These are phyloP conservation scores for Spinibarbus caldwelli DNA, from an alignment of 2,797 vertebrate genomes.

Conservation along the genomic window DNA sequence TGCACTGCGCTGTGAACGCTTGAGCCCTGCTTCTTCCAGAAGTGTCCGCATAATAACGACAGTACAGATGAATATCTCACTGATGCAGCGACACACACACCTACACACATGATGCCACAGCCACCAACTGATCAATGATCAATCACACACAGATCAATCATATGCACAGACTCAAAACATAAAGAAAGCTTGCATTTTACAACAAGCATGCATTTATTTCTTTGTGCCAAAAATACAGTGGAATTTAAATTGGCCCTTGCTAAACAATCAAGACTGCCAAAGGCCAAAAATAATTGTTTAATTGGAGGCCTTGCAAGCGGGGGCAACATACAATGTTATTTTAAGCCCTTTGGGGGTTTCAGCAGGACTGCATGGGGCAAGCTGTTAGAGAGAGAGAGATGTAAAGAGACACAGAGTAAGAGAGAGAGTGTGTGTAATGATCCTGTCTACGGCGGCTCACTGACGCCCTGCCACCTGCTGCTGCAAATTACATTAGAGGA, in stretches of 20 bases:
- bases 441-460: conserved; percentile 59
- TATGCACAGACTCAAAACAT: neutral
- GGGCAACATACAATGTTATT: conserved; percentile 73
- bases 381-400: conserved; percentile 18
- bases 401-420: neutral
- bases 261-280: conserved; percentile 45
- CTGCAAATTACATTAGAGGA: conserved; percentile 68
- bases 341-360: conserved; percentile 64
- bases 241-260: conserved; percentile 38
- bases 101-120: too few species aligned
- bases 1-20: neutral
- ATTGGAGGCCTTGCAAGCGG: conserved; percentile 65
- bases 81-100: neutral
- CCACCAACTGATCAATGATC: neutral
- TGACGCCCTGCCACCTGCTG: conserved; percentile 72
- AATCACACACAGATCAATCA: neutral
- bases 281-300: conserved; percentile 68
- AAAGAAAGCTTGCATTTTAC: neutral
- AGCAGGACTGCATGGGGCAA: conserved; percentile 63
- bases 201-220: neutral
- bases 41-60: neutral
- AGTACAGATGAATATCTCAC: neutral
- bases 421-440: conserved; percentile 47
- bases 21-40: neutral
- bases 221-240: conserved; percentile 20